phyloP scores from a whole-genome alignment of 2,113 vertebrate species.

The Poeciliopsis retropinna region DNA sequence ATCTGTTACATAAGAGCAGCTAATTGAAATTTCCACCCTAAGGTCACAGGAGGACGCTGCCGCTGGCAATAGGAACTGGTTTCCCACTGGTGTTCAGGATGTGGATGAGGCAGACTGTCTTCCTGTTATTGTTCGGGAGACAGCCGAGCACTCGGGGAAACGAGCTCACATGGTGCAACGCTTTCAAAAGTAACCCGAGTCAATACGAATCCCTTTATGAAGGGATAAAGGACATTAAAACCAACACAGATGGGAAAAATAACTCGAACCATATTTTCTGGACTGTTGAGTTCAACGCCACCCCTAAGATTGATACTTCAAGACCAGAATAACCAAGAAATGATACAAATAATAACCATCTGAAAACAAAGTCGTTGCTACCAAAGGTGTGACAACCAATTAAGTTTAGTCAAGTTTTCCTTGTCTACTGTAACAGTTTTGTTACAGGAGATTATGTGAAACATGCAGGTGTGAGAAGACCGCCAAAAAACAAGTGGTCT shows the following conservation, averaged over 20 bases:
- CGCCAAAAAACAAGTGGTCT: too few relatives aligned
- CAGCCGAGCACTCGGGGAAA: slow-evolving; percentile 21
- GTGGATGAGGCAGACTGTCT: slow-evolving; percentile 30
- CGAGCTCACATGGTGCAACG: slow-evolving; percentile 15
- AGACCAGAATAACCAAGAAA: background rate
- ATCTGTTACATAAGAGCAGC: slow-evolving; percentile 32
- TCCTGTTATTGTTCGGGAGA: slow-evolving; percentile 72
- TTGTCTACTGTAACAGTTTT: too few relatives aligned
- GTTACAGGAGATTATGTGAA: too few relatives aligned
- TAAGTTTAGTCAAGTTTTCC: too few relatives aligned
- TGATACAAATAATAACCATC: background rate
- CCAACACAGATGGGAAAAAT: too few relatives aligned
- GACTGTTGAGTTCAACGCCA: too few relatives aligned
- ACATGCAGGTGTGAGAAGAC: too few relatives aligned
- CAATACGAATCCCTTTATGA: background rate
- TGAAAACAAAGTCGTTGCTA: background rate
- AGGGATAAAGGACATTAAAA: too few relatives aligned
- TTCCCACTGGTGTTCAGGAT: slow-evolving; percentile 58
- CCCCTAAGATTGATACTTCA: background rate
- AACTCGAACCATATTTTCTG: too few relatives aligned
- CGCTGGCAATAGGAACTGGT: slow-evolving; percentile 2
- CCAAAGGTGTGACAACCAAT: too few relatives aligned
- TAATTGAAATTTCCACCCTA: slow-evolving; percentile 53
- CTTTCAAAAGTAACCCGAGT: background rate
- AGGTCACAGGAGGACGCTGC: slow-evolving; percentile 44